Evolutionary conservation across 2,888 invertebrate species (phyloP), one percentile per base, ranked within the genome.

Genomic region (Smittia aterrima): DNA sequence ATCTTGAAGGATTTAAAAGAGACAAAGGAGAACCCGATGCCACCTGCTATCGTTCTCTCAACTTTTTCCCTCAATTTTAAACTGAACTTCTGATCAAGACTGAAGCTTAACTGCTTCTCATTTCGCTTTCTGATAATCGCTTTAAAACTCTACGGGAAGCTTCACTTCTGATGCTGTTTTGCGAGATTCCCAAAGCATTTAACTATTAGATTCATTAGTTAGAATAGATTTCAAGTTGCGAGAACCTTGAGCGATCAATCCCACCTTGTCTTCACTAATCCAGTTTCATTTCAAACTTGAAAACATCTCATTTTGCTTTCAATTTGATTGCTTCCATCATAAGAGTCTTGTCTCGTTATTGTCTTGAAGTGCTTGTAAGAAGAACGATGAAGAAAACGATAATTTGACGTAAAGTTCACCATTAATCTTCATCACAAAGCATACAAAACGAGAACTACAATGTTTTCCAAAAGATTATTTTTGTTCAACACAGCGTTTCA

Each of bases 401-500:
- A 72, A 72, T 72, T 72, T 72, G 72, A 72, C 72, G 72, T 72
- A 62, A 72, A 72, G 72, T 62, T 72, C 53, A 38, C 72, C 72
- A 72, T 72, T 72, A 72, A 72, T 72, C 72, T 32, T 72, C 72
- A 72, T 72, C 72, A 72, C 6, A 64, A 27, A 64, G 22, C 64
- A 64, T 6, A 27, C 25, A 13, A n/a, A 2, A 9, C 22, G n/a
- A 2, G 13, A 11, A 58, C 18, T 64, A 25, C 13, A 27, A 64
- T 4, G 25, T 27, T 64, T 25, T n/a, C n/a, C 25, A 58, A 27
- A 18, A 18, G n/a, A 58, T 58, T 58, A 58, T 64, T 27, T 3
- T 27, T 64, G 64, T 27, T 7, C 16, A 27, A 27, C 64, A 64
- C 64, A 16, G 27, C 32, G 58, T 64, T 64, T 64, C 64, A 64